Evolutionary conservation across 1,140 invertebrate species (phyloP), one percentile per base, ranked within the genome.

Genomic region (Drosophila pseudoobscura): DNA sequence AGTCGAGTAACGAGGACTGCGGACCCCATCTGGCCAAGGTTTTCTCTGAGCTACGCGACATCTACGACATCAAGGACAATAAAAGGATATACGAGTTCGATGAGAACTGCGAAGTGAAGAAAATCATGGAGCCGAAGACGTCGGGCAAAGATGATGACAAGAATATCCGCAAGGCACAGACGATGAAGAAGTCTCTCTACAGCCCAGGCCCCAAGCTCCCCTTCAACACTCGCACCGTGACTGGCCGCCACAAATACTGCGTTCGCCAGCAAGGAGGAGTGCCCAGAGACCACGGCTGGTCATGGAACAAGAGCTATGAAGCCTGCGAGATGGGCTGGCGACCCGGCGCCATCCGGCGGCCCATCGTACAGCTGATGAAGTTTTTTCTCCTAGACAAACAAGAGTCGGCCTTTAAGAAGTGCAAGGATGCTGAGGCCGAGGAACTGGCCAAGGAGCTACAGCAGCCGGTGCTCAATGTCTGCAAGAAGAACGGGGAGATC

Each of bases 31-130:
- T 91, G 53, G 76, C 87, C 4, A 71, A 75, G 0, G 90, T 91
- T 0, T 91, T 91, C 39, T 91, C 89, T 6, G 90, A 91, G 29
- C 50, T 91, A 3, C 69, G 76, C 11, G 89, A 91, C 58, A 58
- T 91, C 1, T 91, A 91, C 51, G 71, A 85, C 49, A 62, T 91
- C 9, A 78, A 77, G 35, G 69, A 82, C 6, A 62, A 45, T 4
- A 75, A 71, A 11, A 64, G 58, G 17, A 53, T 69, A 22, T 59
- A 72, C 0, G 64, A 74, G 0, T 35, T 52, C 9, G 61, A 80
- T 13, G 77, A 69, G 35, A 44, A 59, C 13, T 89, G 88, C 24
- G 66, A 56, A 1, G 46, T 53, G 7, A 13, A 35, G 6, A 22
- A 29, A 20, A n/a, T 31, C 15, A 20, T 46, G 31, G 2, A 1